Percentiles rank a stretch among this genome's conserved stretches.
phyloP scores from a whole-genome alignment of 2,113 vertebrate species.

The Eclectus roratus region DNA sequence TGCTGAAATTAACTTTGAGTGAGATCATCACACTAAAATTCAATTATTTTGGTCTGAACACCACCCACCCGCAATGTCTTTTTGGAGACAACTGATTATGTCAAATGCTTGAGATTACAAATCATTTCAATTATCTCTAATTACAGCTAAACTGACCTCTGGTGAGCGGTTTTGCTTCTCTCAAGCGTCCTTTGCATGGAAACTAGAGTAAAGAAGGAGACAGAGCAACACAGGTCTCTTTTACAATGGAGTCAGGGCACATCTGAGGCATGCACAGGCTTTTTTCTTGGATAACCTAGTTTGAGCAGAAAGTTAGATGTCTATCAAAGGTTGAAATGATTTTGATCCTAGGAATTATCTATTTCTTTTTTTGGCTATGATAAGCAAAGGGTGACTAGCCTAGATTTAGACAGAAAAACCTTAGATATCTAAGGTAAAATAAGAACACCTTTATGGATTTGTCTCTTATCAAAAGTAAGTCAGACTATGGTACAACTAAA shows the following conservation, averaged over 20 bases:
- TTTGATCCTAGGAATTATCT: background rate
- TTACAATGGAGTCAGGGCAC: background rate
- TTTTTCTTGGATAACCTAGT: background rate
- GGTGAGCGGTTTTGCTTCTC: background rate
- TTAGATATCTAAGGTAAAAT: background rate
- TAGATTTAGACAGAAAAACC: background rate
- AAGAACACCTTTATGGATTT: background rate
- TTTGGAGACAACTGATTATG: background rate
- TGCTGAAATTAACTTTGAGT: background rate
- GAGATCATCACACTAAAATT: background rate
- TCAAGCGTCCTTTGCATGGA: background rate
- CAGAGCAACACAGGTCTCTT: background rate
- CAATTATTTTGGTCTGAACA: background rate
- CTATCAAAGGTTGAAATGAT: background rate
- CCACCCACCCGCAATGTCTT: accelerated
- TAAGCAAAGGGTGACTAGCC: background rate
- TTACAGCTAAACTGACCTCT: background rate
- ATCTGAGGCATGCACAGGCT: background rate
- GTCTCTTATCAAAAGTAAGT: background rate
- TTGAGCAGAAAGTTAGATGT: background rate
- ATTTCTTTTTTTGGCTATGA: background rate
- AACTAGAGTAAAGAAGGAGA: background rate
- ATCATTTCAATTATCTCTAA: background rate
- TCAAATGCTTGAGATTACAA: background rate
- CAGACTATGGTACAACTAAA: background rate